A percentile compares a stretch with the other conserved stretches of the same genome.
Evolutionary conservation across 2,113 vertebrate species (phyloP).

Genomic region (Mola mola): DNA sequence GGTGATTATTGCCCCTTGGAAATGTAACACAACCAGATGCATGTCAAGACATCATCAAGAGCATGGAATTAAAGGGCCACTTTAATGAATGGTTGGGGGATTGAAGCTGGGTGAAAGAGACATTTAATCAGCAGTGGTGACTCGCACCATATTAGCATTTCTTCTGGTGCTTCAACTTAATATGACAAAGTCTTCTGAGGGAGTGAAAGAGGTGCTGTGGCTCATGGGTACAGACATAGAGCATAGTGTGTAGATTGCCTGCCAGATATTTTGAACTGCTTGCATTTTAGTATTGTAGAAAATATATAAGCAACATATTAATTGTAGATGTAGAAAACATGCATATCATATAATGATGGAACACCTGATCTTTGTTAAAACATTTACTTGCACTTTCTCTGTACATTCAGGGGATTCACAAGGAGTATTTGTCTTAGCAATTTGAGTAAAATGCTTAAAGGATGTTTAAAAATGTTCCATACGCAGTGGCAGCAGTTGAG

Average conservation of each 20-base stretch:
- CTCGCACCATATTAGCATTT: conserved; percentile 47
- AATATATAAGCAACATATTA: neutral
- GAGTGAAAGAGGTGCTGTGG: conserved; percentile 11
- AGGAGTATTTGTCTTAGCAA: no score
- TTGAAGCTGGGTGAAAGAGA: conserved; percentile 30
- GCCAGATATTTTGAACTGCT: conserved; percentile 3
- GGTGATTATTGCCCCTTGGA: conserved; percentile 33
- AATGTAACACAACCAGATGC: conserved; percentile 38
- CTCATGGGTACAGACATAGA: conserved; percentile 23
- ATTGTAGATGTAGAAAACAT: neutral
- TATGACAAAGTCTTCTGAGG: conserved; percentile 36
- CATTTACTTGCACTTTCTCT: no score
- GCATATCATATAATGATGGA: no score
- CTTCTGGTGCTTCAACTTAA: conserved; percentile 44
- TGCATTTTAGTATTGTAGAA: neutral
- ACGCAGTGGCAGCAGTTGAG: neutral
- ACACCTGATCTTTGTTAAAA: no score
- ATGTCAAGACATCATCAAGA: conserved; percentile 42
- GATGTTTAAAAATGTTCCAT: neutral
- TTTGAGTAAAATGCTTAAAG: no score
- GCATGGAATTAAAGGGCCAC: conserved; percentile 36
- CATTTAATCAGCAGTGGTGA: conserved; percentile 39
- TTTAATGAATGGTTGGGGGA: conserved; percentile 45
- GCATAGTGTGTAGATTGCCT: conserved; percentile 12
- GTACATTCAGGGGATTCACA: no score